These are phyloP conservation scores for Harmothoe impar DNA, from an alignment of 2,888 invertebrate species.

Conservation along the genomic window DNA sequence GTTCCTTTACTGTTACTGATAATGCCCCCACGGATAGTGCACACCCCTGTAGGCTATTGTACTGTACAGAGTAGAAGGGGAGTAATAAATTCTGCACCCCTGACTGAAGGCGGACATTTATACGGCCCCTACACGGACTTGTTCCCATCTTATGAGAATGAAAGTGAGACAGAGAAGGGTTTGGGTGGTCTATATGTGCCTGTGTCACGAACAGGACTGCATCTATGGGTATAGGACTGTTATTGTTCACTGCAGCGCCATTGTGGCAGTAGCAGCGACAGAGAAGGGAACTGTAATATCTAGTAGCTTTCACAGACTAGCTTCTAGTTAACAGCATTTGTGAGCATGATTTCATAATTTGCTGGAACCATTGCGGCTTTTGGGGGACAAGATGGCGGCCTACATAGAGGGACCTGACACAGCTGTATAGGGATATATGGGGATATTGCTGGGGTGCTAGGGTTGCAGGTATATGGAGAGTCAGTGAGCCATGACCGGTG, in stretches of 20 bases:
- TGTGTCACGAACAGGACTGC: neutral
- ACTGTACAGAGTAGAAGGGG: neutral
- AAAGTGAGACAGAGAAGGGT: neutral
- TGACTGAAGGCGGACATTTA: slow-evolving; percentile 7
- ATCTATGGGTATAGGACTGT: neutral
- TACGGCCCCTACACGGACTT: neutral
- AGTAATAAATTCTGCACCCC: neutral
- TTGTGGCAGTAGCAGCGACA: too few relatives aligned
- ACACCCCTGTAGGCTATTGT: neutral
- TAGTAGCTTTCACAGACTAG: too few relatives aligned
- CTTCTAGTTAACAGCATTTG: too few relatives aligned
- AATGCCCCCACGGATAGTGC: too few relatives aligned
- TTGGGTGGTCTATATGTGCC: neutral
- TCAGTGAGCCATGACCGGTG: neutral
- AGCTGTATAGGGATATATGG: too few relatives aligned
- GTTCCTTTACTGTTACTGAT: too few relatives aligned
- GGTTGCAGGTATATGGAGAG: neutral
- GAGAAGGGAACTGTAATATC: too few relatives aligned
- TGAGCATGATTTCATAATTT: too few relatives aligned
- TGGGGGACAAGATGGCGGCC: too few relatives aligned
- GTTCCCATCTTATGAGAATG: neutral
- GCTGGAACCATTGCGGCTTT: too few relatives aligned
- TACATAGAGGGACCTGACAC: too few relatives aligned
- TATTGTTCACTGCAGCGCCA: too few relatives aligned
- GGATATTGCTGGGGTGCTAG: neutral